Conservation (phyloP, 2,113 vertebrate genomes). For the Aldabrachelys gigantea region DNA sequence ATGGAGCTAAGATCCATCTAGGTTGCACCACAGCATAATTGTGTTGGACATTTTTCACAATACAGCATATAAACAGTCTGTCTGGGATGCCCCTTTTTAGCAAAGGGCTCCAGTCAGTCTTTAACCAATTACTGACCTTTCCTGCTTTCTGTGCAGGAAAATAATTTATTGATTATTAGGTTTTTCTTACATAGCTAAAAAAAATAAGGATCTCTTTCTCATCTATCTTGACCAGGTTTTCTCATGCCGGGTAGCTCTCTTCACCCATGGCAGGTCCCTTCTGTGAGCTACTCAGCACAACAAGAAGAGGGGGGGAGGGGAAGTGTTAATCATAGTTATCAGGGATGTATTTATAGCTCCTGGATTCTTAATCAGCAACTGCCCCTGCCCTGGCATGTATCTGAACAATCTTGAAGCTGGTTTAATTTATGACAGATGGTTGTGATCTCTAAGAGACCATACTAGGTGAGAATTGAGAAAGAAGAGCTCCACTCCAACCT, state of each 20-base stretch:
- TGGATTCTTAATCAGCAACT: background rate
- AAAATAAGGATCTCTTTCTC: background rate
- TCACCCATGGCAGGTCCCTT: background rate
- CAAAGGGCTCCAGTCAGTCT: background rate
- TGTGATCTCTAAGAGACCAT: background rate
- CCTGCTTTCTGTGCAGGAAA: background rate
- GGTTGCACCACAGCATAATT: background rate
- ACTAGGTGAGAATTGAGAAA: constrained; percentile 15
- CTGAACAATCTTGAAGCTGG: background rate
- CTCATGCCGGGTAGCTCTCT: background rate
- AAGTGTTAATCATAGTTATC: background rate
- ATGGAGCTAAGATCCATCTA: background rate
- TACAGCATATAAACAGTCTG: background rate
- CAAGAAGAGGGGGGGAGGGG: background rate
- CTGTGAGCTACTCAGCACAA: background rate
- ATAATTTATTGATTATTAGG: background rate
- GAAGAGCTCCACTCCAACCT: background rate
- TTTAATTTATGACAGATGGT: background rate
- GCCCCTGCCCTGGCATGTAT: constrained; percentile 1
- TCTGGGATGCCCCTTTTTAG: background rate
- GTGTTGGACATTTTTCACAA: background rate
- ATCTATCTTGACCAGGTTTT: background rate
- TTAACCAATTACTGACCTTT: background rate
- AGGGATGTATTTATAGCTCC: background rate
- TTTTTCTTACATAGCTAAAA: background rate